phyloP scores from a whole-genome alignment of 2,888 invertebrate species.

The Platycheirus rosarum region DNA sequence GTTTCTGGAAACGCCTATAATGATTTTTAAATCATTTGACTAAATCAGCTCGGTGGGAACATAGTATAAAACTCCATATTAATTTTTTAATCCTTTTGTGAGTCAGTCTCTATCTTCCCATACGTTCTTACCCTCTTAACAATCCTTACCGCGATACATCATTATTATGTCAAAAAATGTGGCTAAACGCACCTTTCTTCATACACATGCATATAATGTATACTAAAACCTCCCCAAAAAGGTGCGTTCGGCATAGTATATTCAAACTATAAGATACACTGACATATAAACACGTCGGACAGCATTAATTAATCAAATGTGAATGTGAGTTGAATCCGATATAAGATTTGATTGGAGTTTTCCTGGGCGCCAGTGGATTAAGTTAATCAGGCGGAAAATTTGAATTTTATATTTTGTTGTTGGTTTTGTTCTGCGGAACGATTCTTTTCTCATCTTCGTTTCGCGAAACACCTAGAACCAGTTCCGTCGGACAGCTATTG shows the following conservation, averaged over 20 bases:
- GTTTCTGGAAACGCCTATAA: too few species aligned
- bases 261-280: conserved; percentile 41
- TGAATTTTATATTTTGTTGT: conserved; percentile 47
- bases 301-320: conserved; percentile 70
- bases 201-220: neutral
- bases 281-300: conserved; percentile 61
- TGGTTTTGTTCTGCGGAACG: conserved; percentile 3
- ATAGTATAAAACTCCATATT: too few species aligned
- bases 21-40: too few species aligned
- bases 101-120: too few species aligned
- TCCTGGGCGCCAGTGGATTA: conserved; percentile 66
- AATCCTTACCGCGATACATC: too few species aligned
- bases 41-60: too few species aligned
- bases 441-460: conserved; percentile 35
- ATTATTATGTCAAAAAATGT: conserved; percentile 33
- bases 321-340: conserved; percentile 67
- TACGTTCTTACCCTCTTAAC: too few species aligned
- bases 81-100: too few species aligned
- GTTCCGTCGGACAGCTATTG: conserved; percentile 35
- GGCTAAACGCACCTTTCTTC: conserved; percentile 62
- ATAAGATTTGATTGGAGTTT: conserved; percentile 43
- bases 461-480: conserved; percentile 38
- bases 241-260: conserved; percentile 63
- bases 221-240: conserved; percentile 42
- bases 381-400: conserved; percentile 69